phyloP scores from a whole-genome alignment of 1,140 invertebrate genomes.

The Potamilus streckersoni region DNA sequence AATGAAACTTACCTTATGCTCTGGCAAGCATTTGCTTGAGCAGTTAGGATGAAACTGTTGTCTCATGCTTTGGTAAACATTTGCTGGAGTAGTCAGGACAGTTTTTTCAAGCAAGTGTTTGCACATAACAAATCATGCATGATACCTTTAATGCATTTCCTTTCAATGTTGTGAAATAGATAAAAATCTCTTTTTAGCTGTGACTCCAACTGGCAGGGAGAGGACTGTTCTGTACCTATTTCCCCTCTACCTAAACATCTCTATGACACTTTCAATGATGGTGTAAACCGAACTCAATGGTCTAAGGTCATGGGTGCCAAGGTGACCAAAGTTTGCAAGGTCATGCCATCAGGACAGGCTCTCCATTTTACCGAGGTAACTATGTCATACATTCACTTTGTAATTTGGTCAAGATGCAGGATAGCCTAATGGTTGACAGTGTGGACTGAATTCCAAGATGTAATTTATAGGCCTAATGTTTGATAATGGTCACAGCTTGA shows the following conservation, averaged over 20 bases:
- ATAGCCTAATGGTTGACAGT: neutral
- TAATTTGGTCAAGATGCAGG: neutral
- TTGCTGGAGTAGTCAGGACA: no score
- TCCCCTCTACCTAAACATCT: conserved; percentile 54
- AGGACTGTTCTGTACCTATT: conserved; percentile 50
- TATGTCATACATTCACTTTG: conserved; percentile 3
- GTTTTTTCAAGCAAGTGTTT: no score
- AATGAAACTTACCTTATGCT: no score
- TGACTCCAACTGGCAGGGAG: conserved; percentile 64
- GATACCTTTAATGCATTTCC: no score
- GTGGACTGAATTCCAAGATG: neutral
- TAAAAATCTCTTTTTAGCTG: conserved; percentile 50
- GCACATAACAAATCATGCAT: no score
- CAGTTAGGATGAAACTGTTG: no score
- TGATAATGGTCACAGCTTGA: no score
- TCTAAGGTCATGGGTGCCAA: conserved; percentile 61
- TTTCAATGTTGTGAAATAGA: neutral
- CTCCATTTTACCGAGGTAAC: conserved; percentile 68
- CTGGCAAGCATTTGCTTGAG: no score
- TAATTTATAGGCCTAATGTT: no score
- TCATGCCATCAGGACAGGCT: conserved; percentile 62
- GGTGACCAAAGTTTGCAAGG: conserved; percentile 60
- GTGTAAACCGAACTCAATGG: conserved; percentile 48
- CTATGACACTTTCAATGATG: conserved; percentile 52
- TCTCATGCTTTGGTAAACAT: no score